Conservation (phyloP, 2,888 invertebrate genomes). For the Melanargia galathea region DNA sequence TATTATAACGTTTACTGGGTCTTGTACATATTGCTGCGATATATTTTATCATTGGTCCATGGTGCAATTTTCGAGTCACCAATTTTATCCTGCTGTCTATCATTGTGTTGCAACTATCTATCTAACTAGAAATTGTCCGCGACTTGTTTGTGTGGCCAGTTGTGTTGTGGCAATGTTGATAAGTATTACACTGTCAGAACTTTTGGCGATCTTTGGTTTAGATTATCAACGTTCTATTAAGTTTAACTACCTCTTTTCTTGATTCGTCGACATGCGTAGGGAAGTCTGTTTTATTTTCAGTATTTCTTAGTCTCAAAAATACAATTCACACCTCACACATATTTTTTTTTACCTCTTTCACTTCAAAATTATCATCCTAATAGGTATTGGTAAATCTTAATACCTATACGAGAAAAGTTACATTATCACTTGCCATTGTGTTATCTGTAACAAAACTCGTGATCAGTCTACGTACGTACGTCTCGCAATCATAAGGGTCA, state of each 20-base stretch:
- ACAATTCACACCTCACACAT: background rate
- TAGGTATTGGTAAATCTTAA: slow-evolving; percentile 3
- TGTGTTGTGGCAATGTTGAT: background rate
- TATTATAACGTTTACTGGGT: slow-evolving; percentile 33
- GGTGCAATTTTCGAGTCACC: slow-evolving; percentile 25
- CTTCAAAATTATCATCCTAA: slow-evolving; percentile 5
- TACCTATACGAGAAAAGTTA: slow-evolving; percentile 16
- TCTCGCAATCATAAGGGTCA: slow-evolving; percentile 36
- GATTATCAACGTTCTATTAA: background rate
- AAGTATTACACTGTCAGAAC: background rate
- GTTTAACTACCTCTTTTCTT: too few relatives aligned
- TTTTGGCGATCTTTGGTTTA: background rate
- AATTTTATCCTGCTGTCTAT: slow-evolving; percentile 31
- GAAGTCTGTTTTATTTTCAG: background rate
- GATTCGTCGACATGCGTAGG: too few relatives aligned
- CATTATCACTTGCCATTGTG: slow-evolving; percentile 29
- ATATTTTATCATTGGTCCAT: slow-evolving; percentile 17
- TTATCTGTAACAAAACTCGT: slow-evolving; percentile 34
- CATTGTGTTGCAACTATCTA: slow-evolving; percentile 29
- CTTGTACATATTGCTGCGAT: slow-evolving; percentile 23
- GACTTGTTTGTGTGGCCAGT: background rate
- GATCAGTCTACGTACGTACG: slow-evolving; percentile 24
- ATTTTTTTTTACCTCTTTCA: background rate
- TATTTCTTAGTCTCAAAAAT: background rate
- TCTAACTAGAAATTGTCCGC: slow-evolving; percentile 4